Evolutionary conservation across 2,888 invertebrate genomes (phyloP).

Genomic region (Eristalinus aeneus): DNA sequence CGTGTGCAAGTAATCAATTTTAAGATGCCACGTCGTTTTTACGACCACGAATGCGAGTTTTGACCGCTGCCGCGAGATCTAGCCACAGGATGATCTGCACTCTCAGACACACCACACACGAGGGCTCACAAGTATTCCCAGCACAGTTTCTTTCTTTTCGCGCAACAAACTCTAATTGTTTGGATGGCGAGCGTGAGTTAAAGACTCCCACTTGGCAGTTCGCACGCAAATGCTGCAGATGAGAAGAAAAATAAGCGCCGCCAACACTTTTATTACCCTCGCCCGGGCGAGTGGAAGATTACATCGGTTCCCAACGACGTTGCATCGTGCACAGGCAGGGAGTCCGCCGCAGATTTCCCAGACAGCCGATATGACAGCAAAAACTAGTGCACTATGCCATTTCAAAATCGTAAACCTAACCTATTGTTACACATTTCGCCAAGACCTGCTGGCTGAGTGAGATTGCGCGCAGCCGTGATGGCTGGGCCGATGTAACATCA

Average conservation of each 20-base stretch:
- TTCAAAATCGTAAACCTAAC: conserved; percentile 50
- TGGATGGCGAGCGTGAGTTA: conserved; percentile 55
- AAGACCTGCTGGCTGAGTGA: not conserved
- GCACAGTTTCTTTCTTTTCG: conserved; percentile 9
- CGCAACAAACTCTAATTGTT: conserved; percentile 48
- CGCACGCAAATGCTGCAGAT: conserved; percentile 26
- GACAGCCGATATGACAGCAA: conserved; percentile 56
- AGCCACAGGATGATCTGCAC: conserved; percentile 7
- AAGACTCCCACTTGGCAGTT: conserved; percentile 40
- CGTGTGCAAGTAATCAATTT: not conserved
- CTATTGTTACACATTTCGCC: conserved; percentile 65
- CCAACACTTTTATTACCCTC: conserved; percentile 41
- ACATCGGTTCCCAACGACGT: conserved; percentile 56
- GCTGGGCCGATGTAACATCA: conserved; percentile 22
- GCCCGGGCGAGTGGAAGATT: conserved; percentile 33
- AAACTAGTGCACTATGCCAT: conserved; percentile 63
- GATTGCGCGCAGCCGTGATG: conserved; percentile 3
- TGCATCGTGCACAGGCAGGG: conserved; percentile 22
- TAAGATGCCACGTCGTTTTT: not conserved
- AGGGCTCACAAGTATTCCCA: conserved; percentile 43
- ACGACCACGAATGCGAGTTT: not conserved
- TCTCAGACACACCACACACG: conserved; percentile 5
- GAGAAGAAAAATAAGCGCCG: not conserved
- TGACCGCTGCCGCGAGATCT: not conserved
- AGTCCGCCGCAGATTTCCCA: conserved; percentile 37